A percentile compares a stretch with the other conserved stretches of the same genome.
Conservation (phyloP, 2,113 vertebrate genomes). For the Psophia crepitans region DNA sequence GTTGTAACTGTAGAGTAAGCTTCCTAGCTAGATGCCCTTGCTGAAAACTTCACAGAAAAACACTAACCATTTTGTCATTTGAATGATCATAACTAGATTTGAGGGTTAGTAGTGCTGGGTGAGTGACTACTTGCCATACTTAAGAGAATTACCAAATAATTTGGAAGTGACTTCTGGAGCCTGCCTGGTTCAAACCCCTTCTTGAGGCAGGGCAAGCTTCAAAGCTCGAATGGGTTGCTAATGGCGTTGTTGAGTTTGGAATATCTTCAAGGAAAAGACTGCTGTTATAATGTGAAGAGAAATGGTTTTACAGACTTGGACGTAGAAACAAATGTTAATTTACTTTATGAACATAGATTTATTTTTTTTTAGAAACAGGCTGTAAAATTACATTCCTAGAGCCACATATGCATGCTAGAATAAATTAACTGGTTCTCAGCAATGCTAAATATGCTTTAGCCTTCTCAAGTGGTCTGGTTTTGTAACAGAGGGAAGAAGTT, state of each 20-base stretch:
- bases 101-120: neutral
- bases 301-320: neutral
- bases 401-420: neutral
- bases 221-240: neutral
- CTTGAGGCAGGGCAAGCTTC: neutral
- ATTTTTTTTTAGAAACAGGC: neutral
- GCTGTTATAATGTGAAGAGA: neutral
- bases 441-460: neutral
- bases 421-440: neutral
- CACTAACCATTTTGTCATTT: neutral
- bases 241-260: neutral
- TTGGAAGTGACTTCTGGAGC: neutral
- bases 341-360: neutral
- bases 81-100: neutral
- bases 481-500: neutral
- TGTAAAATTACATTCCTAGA: neutral
- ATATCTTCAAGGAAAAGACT: neutral
- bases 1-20: neutral
- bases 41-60: neutral
- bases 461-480: neutral
- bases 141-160: neutral
- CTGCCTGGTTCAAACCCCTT: neutral
- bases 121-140: neutral
- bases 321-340: neutral
- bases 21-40: neutral